Percentiles rank a stretch among this genome's conserved stretches.
These are phyloP conservation scores for Cecropterus lyciades DNA, from an alignment of 1,140 invertebrate genomes.

Conservation along the genomic window DNA sequence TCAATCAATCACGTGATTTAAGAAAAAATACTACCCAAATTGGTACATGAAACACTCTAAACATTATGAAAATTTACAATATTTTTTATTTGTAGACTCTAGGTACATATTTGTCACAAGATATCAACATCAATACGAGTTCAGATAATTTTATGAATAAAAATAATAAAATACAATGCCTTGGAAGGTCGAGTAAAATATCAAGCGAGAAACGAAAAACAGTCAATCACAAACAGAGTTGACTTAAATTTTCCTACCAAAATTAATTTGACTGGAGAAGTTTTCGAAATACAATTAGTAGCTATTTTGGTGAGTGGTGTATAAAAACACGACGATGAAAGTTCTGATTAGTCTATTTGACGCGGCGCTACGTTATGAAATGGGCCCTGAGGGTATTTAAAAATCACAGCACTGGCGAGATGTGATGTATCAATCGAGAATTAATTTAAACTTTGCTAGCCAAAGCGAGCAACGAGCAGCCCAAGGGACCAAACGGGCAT, in stretches of 20 bases:
- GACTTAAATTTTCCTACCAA: background rate
- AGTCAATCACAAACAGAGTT: background rate
- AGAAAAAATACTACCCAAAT: too few species aligned
- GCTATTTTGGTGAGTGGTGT: background rate
- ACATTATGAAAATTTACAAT: too few species aligned
- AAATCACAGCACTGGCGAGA: constrained; percentile 69
- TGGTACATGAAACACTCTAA: too few species aligned
- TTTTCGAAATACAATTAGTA: too few species aligned
- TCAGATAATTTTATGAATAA: too few species aligned
- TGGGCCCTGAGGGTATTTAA: constrained; percentile 62
- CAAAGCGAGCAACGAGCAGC: constrained; percentile 68
- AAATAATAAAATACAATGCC: background rate
- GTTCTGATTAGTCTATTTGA: constrained; percentile 45
- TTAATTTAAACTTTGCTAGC: constrained; percentile 81
- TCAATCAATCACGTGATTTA: too few species aligned
- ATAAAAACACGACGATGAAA: background rate
- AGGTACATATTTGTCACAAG: too few species aligned
- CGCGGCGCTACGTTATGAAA: constrained; percentile 44
- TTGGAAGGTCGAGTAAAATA: too few species aligned
- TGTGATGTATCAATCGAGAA: constrained; percentile 78
- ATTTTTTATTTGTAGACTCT: too few species aligned
- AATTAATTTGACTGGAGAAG: too few species aligned
- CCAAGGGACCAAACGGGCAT: constrained; percentile 70
- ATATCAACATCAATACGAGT: too few species aligned
- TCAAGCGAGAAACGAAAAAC: background rate